Conservation (phyloP, 2,113 vertebrate genomes). For the Trinectes maculatus region DNA sequence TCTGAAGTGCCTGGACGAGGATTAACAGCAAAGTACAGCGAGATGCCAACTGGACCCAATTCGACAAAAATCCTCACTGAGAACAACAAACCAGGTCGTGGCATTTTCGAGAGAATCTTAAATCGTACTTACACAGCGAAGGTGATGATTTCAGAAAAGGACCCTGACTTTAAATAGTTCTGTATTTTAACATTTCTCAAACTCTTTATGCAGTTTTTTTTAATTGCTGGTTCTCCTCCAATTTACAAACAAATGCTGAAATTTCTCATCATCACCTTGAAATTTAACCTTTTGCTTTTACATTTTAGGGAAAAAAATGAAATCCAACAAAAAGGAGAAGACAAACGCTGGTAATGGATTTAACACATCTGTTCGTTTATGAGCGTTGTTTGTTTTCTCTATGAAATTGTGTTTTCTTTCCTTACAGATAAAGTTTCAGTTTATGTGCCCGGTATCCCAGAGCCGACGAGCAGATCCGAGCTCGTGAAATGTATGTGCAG, state of each 20-base stretch:
- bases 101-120: too few species aligned
- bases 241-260: too few species aligned
- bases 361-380: rapidly evolving
- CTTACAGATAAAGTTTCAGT: conserved; percentile 42
- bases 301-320: conserved; percentile 33
- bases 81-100: conserved; percentile 54
- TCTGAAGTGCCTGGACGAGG: neutral
- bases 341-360: conserved; percentile 30
- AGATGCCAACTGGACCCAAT: conserved; percentile 41
- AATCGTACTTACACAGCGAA: too few species aligned
- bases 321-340: conserved; percentile 36
- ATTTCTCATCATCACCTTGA: neutral
- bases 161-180: too few species aligned
- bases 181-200: too few species aligned
- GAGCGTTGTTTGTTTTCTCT: neutral
- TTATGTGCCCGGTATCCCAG: conserved; percentile 60
- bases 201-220: too few species aligned
- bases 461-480: conserved; percentile 65
- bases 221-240: too few species aligned
- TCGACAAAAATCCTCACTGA: conserved; percentile 12
- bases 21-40: neutral
- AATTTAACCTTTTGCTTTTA: conserved; percentile 8
- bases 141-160: too few species aligned
- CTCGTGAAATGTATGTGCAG: conserved; percentile 57
- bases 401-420: neutral